phyloP scores from a whole-genome alignment of 2,888 invertebrate genomes.

The Apotomis turbidana region DNA sequence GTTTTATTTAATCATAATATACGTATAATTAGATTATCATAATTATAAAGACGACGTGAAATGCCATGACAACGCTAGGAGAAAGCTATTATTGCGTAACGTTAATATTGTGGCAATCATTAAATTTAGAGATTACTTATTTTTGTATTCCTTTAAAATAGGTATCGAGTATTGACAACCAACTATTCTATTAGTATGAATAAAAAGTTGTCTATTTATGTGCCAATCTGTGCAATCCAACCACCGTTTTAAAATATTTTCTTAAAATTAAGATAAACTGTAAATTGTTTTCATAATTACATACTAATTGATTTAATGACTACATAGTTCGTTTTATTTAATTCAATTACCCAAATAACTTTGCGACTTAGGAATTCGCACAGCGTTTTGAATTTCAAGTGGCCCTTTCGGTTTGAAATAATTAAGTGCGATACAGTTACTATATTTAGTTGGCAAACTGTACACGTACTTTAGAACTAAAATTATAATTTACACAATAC shows the following conservation, averaged over 20 bases:
- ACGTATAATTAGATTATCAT: background rate
- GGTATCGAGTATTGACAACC: background rate
- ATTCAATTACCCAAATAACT: conserved; percentile 19
- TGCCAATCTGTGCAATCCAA: conserved; percentile 1
- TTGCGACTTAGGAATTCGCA: background rate
- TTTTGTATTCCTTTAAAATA: conserved; percentile 12
- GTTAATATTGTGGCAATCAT: conserved; percentile 6
- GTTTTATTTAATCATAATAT: conserved; percentile 8
- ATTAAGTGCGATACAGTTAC: conserved; percentile 34
- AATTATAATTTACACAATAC: conserved; percentile 14
- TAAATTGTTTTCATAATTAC: conserved; percentile 31
- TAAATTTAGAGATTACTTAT: conserved; percentile 3
- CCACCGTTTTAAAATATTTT: conserved; percentile 33
- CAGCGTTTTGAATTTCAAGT: conserved; percentile 31
- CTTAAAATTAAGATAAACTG: conserved; percentile 18
- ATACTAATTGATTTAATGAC: conserved; percentile 25
- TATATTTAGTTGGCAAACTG: conserved; percentile 25
- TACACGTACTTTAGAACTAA: conserved; percentile 28
- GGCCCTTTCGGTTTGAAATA: conserved; percentile 25
- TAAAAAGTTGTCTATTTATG: background rate
- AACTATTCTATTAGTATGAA: background rate
- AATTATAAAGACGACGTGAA: conserved; percentile 8
- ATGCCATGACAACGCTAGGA: conserved; percentile 18
- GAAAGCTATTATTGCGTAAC: background rate
- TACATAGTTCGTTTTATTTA: conserved; percentile 11